phyloP scores from a whole-genome alignment of 2,888 invertebrate genomes.

The Plagodis pulveraria region DNA sequence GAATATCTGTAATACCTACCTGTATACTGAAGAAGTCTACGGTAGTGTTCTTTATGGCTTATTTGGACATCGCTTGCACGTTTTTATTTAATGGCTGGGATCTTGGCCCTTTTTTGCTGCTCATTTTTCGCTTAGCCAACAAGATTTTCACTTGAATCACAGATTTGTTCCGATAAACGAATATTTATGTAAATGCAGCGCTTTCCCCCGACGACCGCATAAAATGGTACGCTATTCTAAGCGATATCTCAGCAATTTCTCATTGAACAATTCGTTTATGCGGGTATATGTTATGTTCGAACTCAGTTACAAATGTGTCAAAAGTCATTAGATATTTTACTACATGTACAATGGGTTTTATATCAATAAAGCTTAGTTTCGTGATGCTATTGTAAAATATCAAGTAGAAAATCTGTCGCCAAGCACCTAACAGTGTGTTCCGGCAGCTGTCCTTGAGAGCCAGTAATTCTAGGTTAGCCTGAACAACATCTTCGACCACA shows the following conservation, averaged over 20 bases:
- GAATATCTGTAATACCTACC: slow-evolving; percentile 4
- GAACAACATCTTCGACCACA: no score
- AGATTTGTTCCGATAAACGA: slow-evolving; percentile 69
- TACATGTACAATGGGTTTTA: no score
- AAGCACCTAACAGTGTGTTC: no score
- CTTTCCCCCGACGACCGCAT: slow-evolving; percentile 52
- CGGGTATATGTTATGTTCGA: slow-evolving; percentile 20
- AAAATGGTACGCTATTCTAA: slow-evolving; percentile 57
- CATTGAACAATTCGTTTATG: slow-evolving; percentile 52
- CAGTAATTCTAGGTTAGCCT: no score
- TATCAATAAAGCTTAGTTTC: no score
- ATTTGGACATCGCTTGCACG: slow-evolving; percentile 29
- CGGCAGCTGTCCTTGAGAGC: no score
- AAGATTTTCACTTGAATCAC: slow-evolving; percentile 65
- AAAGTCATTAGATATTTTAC: no score
- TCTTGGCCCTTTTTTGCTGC: slow-evolving; percentile 48
- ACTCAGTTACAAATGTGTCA: neutral
- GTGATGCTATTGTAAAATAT: no score
- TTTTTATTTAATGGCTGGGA: slow-evolving; percentile 37
- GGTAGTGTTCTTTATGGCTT: slow-evolving; percentile 22
- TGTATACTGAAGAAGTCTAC: slow-evolving; percentile 5
- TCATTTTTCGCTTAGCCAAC: slow-evolving; percentile 53
- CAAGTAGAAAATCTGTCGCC: no score
- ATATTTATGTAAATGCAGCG: slow-evolving; percentile 73
- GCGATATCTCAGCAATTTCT: slow-evolving; percentile 52